phyloP scores from a whole-genome alignment of 2,797 vertebrate species.

The Chelon labrosus region DNA sequence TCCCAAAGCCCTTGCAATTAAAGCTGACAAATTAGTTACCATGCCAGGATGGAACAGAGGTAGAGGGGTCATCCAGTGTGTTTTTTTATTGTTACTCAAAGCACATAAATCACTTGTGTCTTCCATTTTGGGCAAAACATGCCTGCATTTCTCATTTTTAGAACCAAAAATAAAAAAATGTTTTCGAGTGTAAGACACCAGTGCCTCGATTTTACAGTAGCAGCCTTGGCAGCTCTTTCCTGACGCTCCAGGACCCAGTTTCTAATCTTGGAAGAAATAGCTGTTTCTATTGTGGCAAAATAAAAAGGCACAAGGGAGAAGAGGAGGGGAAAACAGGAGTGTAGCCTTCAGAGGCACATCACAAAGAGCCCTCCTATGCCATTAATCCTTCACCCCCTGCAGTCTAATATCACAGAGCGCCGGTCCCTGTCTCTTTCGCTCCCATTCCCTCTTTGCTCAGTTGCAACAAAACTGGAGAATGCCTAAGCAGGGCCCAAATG shows the following conservation, averaged over 20 bases:
- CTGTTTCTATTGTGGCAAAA: constrained; percentile 50
- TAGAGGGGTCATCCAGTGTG: constrained; percentile 17
- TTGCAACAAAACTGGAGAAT: constrained; percentile 36
- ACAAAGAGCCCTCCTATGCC: constrained; percentile 68
- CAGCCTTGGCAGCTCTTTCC: constrained; percentile 34
- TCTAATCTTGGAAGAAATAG: constrained; percentile 59
- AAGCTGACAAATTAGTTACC: constrained; percentile 77
- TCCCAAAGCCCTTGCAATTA: constrained; percentile 74
- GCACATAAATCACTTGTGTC: constrained; percentile 33
- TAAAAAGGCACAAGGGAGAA: constrained; percentile 52
- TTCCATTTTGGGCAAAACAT: constrained; percentile 26
- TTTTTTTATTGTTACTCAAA: constrained; percentile 9
- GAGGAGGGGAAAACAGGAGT: constrained; percentile 48
- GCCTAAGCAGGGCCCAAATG: constrained; percentile 52
- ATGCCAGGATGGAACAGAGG: constrained; percentile 41
- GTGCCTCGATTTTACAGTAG: constrained; percentile 6
- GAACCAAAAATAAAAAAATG: constrained; percentile 13
- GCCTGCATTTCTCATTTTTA: constrained; percentile 5
- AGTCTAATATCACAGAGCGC: constrained; percentile 71
- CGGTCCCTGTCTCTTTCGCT: constrained; percentile 35
- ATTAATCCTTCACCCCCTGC: constrained; percentile 75
- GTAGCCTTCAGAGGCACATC: constrained; percentile 60
- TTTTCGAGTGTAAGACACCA: constrained; percentile 22
- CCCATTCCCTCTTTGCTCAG: constrained; percentile 25
- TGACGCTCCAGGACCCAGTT: constrained; percentile 34